Conservation (phyloP, 2,888 invertebrate genomes). For the Macrophya alboannulata region DNA sequence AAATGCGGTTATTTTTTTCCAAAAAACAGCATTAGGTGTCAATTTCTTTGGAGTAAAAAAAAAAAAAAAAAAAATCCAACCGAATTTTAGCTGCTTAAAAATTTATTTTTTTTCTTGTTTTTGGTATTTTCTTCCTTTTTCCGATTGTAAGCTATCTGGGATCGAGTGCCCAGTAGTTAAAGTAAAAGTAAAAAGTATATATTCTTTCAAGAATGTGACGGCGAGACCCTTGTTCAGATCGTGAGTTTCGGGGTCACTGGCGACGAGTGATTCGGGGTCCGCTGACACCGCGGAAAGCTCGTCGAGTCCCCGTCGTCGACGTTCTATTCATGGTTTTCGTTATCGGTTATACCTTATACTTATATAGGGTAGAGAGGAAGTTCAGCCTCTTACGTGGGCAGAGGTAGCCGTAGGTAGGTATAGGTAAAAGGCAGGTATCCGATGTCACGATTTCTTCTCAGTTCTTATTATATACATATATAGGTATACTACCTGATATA, state of each 20-base stretch:
- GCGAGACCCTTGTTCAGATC: background rate
- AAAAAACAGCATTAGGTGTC: background rate
- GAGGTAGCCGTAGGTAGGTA: no score
- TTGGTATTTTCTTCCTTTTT: background rate
- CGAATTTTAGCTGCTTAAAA: background rate
- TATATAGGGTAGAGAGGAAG: background rate
- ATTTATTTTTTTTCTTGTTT: background rate
- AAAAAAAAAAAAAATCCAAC: background rate
- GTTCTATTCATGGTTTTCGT: constrained; percentile 71
- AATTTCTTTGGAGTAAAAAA: background rate
- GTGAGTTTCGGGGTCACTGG: background rate
- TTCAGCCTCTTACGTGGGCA: constrained; percentile 52
- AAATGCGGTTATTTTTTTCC: background rate
- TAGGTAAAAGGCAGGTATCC: background rate
- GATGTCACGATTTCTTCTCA: constrained; percentile 27
- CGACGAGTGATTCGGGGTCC: constrained; percentile 13
- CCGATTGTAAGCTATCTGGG: background rate
- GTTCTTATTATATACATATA: background rate
- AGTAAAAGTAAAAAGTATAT: background rate
- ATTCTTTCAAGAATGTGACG: background rate
- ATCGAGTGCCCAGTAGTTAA: background rate
- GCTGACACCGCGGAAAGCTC: constrained; percentile 24
- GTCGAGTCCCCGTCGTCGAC: background rate
- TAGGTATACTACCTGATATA: background rate
- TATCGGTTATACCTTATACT: constrained; percentile 61